Evolutionary conservation across 1,140 invertebrate species (phyloP).

Genomic region (Sycobia sp.): DNA sequence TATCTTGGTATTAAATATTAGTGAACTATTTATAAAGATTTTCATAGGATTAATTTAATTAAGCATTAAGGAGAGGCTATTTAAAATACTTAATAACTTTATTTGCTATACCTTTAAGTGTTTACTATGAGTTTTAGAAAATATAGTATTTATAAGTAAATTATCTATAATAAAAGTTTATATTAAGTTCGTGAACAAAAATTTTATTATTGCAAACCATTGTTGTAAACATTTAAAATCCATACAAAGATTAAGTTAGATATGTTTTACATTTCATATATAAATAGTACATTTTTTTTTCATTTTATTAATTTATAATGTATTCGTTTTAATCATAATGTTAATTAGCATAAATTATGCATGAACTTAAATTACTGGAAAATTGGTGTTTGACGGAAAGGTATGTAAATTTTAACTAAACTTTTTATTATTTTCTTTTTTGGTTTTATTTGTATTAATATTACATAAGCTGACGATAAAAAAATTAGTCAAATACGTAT

Average conservation of each 20-base stretch:
- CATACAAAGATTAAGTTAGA: too few relatives aligned
- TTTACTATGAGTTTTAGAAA: not conserved
- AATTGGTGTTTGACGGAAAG: constrained; percentile 10
- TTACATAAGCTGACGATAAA: constrained; percentile 16
- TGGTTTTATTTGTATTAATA: constrained; percentile 20
- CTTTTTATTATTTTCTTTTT: constrained; percentile 11
- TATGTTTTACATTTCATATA: not conserved
- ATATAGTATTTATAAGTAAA: not conserved
- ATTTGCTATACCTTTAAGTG: not conserved
- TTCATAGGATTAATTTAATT: not conserved
- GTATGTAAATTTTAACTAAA: too few relatives aligned
- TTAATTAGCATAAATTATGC: not conserved
- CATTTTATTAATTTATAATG: not conserved
- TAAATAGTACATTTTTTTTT: not conserved
- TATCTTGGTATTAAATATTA: not conserved
- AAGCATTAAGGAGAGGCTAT: too few relatives aligned
- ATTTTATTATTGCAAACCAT: too few relatives aligned
- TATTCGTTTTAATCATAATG: not conserved
- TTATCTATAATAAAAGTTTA: not conserved
- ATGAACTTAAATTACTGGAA: constrained; percentile 8
- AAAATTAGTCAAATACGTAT: constrained; percentile 16
- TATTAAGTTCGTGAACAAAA: constrained; percentile 6
- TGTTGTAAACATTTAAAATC: too few relatives aligned
- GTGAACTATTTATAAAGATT: too few relatives aligned
- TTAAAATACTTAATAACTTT: too few relatives aligned